Conservation (phyloP, 2,888 invertebrate genomes). For the Teinopalpus imperialis region DNA sequence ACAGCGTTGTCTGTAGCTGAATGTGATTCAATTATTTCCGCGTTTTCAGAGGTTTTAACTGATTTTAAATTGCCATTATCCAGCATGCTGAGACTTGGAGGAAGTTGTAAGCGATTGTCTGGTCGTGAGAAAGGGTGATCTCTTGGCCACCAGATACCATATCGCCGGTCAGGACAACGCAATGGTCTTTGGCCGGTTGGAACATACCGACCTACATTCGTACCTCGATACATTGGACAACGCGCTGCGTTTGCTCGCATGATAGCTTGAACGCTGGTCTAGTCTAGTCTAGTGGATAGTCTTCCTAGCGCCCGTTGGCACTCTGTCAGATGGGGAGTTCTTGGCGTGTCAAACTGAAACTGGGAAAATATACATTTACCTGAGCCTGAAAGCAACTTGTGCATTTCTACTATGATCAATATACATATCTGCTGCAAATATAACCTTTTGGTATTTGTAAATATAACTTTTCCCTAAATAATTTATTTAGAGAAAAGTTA, state of each 20-base stretch:
- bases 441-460: too few species aligned
- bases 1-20: constrained; percentile 35
- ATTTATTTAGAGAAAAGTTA: too few species aligned
- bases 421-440: too few species aligned
- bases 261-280: constrained; percentile 65
- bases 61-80: constrained; percentile 32
- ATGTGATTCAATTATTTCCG: constrained; percentile 31
- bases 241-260: constrained; percentile 61
- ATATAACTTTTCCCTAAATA: too few species aligned
- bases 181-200: constrained; percentile 63
- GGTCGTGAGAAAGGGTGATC: constrained; percentile 55
- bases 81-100: constrained; percentile 39
- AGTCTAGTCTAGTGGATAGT: too few species aligned
- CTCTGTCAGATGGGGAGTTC: constrained; percentile 56
- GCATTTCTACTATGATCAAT: too few species aligned
- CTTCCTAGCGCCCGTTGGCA: constrained; percentile 65
- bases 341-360: constrained; percentile 71
- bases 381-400: too few species aligned
- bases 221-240: constrained; percentile 65
- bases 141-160: constrained; percentile 64
- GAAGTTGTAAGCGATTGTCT: constrained; percentile 38
- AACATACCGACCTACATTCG: constrained; percentile 68
- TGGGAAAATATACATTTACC: constrained; percentile 33
- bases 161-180: constrained; percentile 57
- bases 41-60: constrained; percentile 31